These are phyloP conservation scores for Poecile montanus DNA, from an alignment of 2,797 vertebrate species.

Conservation along the genomic window DNA sequence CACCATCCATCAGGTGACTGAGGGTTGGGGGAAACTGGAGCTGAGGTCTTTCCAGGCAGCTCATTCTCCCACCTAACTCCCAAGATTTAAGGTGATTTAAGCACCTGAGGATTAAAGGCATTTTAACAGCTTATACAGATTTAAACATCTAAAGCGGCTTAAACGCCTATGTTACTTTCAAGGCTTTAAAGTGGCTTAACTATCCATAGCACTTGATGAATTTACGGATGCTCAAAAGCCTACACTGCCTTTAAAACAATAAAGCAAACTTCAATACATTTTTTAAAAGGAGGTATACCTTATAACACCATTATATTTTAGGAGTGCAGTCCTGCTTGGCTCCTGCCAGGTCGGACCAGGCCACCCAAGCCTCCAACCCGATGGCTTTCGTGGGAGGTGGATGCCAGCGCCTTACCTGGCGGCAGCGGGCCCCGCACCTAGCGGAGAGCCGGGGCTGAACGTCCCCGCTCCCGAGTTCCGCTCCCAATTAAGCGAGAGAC, in stretches of 20 bases:
- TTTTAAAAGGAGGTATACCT: background rate
- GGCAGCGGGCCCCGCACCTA: background rate
- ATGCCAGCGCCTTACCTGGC: background rate
- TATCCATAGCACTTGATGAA: background rate
- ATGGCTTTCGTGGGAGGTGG: accelerated
- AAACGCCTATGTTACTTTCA: background rate
- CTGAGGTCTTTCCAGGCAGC: background rate
- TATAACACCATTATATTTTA: background rate
- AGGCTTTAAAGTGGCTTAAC: background rate
- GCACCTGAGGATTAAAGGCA: background rate
- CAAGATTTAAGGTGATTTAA: background rate
- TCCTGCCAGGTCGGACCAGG: too few relatives aligned
- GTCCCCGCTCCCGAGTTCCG: background rate
- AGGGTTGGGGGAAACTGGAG: accelerated
- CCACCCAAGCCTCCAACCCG: accelerated
- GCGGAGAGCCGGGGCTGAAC: too few relatives aligned
- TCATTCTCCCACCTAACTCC: background rate
- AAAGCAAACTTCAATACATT: background rate
- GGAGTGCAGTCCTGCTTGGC: background rate
- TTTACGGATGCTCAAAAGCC: background rate
- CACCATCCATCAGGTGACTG: background rate
- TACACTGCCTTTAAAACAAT: background rate
- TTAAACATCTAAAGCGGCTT: slow-evolving; percentile 7
- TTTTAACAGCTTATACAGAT: slow-evolving; percentile 19
- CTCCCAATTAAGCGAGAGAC: slow-evolving; percentile 43